Evolutionary conservation across 2,113 vertebrate species (phyloP), one percentile per base, ranked within the genome.

Genomic region (Esox niger): DNA sequence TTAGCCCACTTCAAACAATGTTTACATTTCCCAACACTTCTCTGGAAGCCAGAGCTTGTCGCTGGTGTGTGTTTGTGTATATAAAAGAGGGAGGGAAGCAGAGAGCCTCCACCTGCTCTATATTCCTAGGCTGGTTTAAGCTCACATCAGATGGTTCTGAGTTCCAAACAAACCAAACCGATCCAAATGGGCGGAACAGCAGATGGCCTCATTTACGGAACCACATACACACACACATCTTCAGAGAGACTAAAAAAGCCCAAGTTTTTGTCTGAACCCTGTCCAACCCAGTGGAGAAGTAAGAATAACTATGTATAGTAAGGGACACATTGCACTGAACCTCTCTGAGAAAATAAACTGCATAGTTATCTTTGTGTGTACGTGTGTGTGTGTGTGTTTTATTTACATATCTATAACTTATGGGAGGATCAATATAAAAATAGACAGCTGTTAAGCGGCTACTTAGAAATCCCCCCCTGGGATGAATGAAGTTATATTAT

Each of bases 81-180:
- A 33, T 1, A 10, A 35, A 0, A 0, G 33, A 35, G 33, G 1
- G 33, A 35, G 10, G 13, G 33, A 35, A 13, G 3, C 1, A 17
- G 13, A 43, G 33, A 35, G 38, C 87, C 73, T 90, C 84, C 89
- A 92, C 89, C 89, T 91, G 88, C 83, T 84, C 73, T 35, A 54
- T 2, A 74, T 75, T 55, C 90, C 84, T 73, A 47, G 68, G 60
- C 49, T 62, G 60, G 76, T 80, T 82, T 71, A 55, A 52, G 62
- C 72, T 85, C 77, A 82, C 85, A 82, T 82, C 68, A 80, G 79
- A 81, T 67, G 76, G 76, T 60, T 26, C 71, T 71, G 83, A 74
- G 72, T 82, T 83, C 80, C 79, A 80, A 78, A 43, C 15, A 82
- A 79, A 70, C 73, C 52, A 75, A 75, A 66, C 70, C 31, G 54